Evolutionary conservation across 2,797 vertebrate genomes (phyloP).

Genomic region (Oreonectes daqikongensis): DNA sequence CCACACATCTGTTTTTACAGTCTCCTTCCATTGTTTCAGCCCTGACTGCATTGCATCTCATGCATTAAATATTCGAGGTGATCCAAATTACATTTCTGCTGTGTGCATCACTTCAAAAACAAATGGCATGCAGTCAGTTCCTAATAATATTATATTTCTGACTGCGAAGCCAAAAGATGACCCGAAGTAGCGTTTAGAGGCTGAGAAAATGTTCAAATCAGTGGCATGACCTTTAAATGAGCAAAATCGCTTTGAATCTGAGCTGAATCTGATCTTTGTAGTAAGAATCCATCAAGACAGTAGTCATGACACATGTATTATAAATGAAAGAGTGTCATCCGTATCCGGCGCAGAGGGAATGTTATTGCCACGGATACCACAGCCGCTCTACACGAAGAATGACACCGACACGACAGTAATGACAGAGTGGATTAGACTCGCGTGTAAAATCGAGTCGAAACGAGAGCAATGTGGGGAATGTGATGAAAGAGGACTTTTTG

Average conservation of each 20-base stretch:
- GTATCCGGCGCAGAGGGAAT: not conserved
- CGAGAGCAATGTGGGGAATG: not conserved
- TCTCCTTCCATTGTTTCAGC: slow-evolving; percentile 17
- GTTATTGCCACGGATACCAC: slow-evolving; percentile 11
- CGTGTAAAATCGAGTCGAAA: slow-evolving; percentile 47
- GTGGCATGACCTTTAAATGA: slow-evolving; percentile 34
- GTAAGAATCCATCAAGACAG: slow-evolving; percentile 1
- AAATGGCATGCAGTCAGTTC: not conserved
- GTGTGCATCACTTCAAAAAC: not conserved
- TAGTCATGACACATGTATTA: slow-evolving; percentile 5
- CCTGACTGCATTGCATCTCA: slow-evolving; percentile 5
- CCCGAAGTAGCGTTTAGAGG: slow-evolving; percentile 7
- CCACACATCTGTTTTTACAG: slow-evolving; percentile 24
- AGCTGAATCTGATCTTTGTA: slow-evolving; percentile 21
- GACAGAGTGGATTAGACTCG: slow-evolving; percentile 51
- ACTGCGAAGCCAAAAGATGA: slow-evolving; percentile 5
- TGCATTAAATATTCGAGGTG: not conserved
- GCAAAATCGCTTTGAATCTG: not conserved
- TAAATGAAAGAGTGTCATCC: slow-evolving; percentile 23
- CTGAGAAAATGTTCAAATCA: not conserved
- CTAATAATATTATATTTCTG: not conserved
- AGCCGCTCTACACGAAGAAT: slow-evolving; percentile 13
- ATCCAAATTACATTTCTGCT: slow-evolving; percentile 36
- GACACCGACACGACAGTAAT: slow-evolving; percentile 10
- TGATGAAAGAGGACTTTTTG: slow-evolving; percentile 48